Percentiles rank a stretch among this genome's conserved stretches.
Evolutionary conservation across 2,113 vertebrate genomes (phyloP).

Genomic region (Ictalurus furcatus): DNA sequence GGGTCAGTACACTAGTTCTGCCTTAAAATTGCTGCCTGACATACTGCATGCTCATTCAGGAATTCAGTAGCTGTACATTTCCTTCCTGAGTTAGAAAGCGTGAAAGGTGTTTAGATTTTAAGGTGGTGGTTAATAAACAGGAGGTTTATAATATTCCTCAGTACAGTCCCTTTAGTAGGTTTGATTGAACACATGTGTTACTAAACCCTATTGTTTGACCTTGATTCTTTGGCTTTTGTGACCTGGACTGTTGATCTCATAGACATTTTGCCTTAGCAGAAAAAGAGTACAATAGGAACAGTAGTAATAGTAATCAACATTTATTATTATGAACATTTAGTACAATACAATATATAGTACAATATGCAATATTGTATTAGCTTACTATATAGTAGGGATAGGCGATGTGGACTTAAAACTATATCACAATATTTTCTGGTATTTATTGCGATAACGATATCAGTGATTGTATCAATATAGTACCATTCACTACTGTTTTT

Average conservation of each 20-base stretch:
- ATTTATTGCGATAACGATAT: too few species aligned
- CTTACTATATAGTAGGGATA: background rate
- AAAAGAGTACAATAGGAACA: background rate
- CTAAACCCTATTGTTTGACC: slow-evolving; percentile 2
- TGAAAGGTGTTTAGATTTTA: slow-evolving; percentile 10
- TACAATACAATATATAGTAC: too few species aligned
- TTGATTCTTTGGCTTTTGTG: background rate
- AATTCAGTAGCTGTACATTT: slow-evolving; percentile 45
- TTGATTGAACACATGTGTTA: background rate
- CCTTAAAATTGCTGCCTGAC: slow-evolving; percentile 48
- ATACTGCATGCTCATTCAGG: slow-evolving; percentile 42
- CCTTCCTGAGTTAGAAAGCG: background rate
- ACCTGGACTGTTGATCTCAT: background rate
- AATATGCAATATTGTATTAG: background rate
- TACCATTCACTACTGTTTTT: too few species aligned
- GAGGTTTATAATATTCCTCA: background rate
- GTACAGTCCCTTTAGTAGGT: background rate
- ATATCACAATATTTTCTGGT: too few species aligned
- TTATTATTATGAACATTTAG: background rate
- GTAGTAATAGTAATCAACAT: background rate
- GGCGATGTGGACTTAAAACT: too few species aligned
- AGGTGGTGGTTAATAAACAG: background rate
- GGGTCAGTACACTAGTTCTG: slow-evolving; percentile 36
- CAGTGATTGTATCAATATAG: too few species aligned
- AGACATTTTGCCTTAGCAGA: background rate